A percentile compares a stretch with the other conserved stretches of the same genome.
Evolutionary conservation across 2,797 vertebrate genomes (phyloP).

Genomic region (Streptopelia turtur): DNA sequence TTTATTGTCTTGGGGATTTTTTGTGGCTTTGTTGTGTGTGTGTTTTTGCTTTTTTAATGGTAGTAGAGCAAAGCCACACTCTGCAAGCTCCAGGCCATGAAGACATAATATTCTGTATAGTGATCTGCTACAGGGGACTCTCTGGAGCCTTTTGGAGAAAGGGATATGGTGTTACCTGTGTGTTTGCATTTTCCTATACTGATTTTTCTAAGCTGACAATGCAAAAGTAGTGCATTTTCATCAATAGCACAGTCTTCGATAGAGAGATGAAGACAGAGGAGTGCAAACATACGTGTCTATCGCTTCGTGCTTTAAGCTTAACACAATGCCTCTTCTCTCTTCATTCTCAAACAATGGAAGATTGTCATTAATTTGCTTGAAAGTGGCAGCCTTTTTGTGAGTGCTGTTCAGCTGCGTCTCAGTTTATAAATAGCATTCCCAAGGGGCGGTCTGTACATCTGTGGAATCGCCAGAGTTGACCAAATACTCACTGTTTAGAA

Average conservation of each 20-base stretch:
- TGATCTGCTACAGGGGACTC: background rate
- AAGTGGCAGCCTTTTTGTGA: slow-evolving; percentile 1
- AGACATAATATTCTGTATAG: background rate
- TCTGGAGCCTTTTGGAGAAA: background rate
- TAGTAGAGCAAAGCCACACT: background rate
- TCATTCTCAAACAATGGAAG: background rate
- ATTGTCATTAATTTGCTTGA: slow-evolving; percentile 6
- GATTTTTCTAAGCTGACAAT: background rate
- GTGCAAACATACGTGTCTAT: background rate
- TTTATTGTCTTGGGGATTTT: background rate
- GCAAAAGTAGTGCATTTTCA: background rate
- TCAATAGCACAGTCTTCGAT: background rate
- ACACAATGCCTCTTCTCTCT: background rate
- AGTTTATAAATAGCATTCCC: slow-evolving; percentile 17
- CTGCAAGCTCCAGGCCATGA: background rate
- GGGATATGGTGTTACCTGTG: background rate
- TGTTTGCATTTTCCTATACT: background rate
- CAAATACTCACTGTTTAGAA: background rate
- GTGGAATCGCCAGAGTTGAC: background rate
- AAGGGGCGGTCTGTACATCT: background rate
- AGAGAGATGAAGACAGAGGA: background rate
- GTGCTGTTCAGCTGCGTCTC: background rate
- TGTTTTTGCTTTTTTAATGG: background rate
- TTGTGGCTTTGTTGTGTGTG: background rate
- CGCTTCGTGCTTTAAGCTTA: background rate